A percentile compares a stretch with the other conserved stretches of the same genome.
Conservation (phyloP, 2,113 vertebrate genomes). For the Emydura subglobosa region DNA sequence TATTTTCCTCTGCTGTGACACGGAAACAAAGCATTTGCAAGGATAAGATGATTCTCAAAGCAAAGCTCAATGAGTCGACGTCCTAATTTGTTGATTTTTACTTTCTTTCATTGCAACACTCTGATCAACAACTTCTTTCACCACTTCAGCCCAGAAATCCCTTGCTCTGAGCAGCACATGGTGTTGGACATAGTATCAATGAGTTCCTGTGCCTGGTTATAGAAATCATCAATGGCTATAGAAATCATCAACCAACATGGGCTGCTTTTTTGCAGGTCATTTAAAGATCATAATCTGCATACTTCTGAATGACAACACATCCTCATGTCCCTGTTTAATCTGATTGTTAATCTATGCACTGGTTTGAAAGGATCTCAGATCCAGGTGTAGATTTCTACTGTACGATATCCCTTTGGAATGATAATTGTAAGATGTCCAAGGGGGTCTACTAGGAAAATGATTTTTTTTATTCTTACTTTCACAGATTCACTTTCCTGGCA, state of each 20-base stretch:
- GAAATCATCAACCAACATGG: neutral
- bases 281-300: neutral
- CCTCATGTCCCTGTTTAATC: neutral
- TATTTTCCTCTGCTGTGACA: neutral
- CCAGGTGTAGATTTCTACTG: neutral
- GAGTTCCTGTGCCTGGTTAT: neutral
- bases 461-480: neutral
- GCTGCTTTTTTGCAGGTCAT: neutral
- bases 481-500: neutral
- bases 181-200: neutral
- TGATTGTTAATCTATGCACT: neutral
- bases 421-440: conserved; percentile 3
- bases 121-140: neutral
- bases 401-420: neutral
- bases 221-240: neutral
- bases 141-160: neutral
- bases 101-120: neutral
- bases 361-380: neutral
- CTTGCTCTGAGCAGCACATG: fast-evolving
- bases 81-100: neutral
- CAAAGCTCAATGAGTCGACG: neutral
- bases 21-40: conserved; percentile 8
- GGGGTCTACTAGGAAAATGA: neutral
- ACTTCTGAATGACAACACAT: neutral
- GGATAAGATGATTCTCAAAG: neutral